phyloP scores from a whole-genome alignment of 2,113 vertebrate genomes.

The Trogon surrucura region DNA sequence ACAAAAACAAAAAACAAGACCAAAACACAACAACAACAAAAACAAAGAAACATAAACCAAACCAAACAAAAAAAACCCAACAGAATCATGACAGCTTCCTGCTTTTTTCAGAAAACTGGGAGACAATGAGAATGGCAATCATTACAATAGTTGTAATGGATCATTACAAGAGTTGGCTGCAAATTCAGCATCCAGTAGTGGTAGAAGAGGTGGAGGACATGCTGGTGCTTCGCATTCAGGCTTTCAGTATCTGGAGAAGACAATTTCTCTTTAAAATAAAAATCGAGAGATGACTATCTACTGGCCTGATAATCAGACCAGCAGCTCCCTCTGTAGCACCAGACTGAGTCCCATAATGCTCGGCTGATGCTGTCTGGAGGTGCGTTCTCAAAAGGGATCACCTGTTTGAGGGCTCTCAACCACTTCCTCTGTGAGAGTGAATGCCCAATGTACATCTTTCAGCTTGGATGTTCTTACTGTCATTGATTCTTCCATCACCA shows the following conservation, averaged over 20 bases:
- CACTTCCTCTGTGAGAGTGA: neutral
- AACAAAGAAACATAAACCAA: neutral
- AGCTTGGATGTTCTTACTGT: neutral
- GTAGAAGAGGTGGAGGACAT: neutral
- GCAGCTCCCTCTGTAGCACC: neutral
- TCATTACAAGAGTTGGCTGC: neutral
- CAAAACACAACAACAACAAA: too few species aligned
- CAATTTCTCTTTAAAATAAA: neutral
- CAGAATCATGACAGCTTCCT: neutral
- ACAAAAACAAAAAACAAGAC: too few species aligned
- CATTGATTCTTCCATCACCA: neutral
- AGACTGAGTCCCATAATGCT: neutral
- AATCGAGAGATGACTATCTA: neutral
- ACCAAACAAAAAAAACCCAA: too few species aligned
- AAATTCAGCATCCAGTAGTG: neutral
- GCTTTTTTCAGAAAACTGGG: neutral
- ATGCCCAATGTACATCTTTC: neutral
- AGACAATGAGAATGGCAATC: neutral
- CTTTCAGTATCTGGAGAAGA: neutral
- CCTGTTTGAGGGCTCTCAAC: neutral
- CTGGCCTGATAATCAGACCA: neutral
- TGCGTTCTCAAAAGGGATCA: neutral
- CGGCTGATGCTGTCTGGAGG: rapidly evolving
- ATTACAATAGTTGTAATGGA: neutral
- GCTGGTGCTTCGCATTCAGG: neutral